Base-by-base conservation (phyloP, 2,113 vertebrate genomes). In the Zingel zingel region DNA sequence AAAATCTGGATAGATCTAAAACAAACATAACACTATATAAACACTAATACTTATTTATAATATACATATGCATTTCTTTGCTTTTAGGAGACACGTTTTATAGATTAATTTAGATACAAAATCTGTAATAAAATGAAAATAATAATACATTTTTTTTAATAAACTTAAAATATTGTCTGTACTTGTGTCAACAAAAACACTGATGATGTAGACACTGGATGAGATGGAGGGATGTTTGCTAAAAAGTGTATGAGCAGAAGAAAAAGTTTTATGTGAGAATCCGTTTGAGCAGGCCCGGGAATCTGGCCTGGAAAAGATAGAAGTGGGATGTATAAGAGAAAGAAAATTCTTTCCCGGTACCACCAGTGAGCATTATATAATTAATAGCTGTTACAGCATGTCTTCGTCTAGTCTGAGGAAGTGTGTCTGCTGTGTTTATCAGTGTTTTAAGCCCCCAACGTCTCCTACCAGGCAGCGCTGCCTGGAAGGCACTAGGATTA, bases 221-320 rank as follows among this genome's bases (percentile, higher is more conserved):
- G n/a, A 57, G n/a, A 63, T 47, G 14, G 15, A 70, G 8, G 18
- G 3, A 12, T 23, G 6, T 25, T 73, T 58, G 5, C 3, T 57
- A 8, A 72, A 54, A 33, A 63, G 5, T 43, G 13, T 6, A 18
- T 47, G 1, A 62, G 48, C 3, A 4, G 30, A 48, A 63, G 50
- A 61, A 15, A 57, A 61, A 51, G 30, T 53, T 15, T 12, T 50
- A 65, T 53, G 36, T 58, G 67, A 61, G 47, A 61, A 79, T 64
- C 25, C 21, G 21, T 39, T 39, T 16, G 67, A 79, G 77, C 73
- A n/a, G 9, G 77, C 67, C 61, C 23, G 73, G 79, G 66, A 85
- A 70, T 75, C 39, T n/a, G 39, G 48, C 65, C 74, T 65, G 77
- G 76, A 85, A 84, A 87, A 48, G 43, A 65, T 48, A 77, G 61